Evolutionary conservation across 2,888 invertebrate species (phyloP).

Genomic region (Palloptera scutellata): DNA sequence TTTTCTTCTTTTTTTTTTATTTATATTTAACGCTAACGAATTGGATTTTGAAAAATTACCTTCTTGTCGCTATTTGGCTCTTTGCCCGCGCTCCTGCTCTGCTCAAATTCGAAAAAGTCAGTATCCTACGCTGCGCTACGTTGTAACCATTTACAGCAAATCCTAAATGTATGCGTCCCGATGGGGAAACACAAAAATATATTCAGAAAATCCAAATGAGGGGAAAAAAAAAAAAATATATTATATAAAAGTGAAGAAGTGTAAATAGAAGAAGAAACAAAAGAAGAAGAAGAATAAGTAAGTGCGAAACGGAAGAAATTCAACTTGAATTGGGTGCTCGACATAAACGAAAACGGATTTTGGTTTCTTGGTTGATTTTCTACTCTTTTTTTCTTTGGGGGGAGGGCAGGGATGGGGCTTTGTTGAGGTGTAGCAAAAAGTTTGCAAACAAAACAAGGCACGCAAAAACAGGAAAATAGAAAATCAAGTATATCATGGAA

Average conservation of each 20-base stretch:
- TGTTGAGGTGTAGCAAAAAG: neutral
- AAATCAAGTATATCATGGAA: neutral
- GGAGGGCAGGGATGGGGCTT: constrained; percentile 2
- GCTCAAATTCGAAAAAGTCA: neutral
- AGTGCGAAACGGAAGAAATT: neutral
- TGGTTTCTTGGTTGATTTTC: too few species aligned
- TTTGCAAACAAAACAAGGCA: neutral
- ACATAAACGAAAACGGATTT: too few species aligned
- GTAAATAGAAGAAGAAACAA: too few species aligned
- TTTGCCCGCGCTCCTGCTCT: neutral
- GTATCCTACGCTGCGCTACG: too few species aligned
- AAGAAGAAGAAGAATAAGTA: too few species aligned
- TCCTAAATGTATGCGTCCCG: too few species aligned
- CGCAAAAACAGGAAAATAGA: neutral
- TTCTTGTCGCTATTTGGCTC: neutral
- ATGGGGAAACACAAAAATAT: too few species aligned
- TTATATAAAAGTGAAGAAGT: neutral
- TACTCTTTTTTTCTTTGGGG: neutral
- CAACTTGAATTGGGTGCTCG: too few species aligned
- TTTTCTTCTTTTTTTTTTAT: too few species aligned
- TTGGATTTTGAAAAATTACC: constrained; percentile 36
- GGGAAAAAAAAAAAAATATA: neutral
- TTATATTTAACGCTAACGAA: constrained; percentile 16
- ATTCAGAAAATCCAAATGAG: too few species aligned
- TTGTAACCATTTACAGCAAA: too few species aligned